Percentiles rank a stretch among this genome's conserved stretches.
Conservation (phyloP, 2,888 invertebrate genomes). For the Leptogaster cylindrica region DNA sequence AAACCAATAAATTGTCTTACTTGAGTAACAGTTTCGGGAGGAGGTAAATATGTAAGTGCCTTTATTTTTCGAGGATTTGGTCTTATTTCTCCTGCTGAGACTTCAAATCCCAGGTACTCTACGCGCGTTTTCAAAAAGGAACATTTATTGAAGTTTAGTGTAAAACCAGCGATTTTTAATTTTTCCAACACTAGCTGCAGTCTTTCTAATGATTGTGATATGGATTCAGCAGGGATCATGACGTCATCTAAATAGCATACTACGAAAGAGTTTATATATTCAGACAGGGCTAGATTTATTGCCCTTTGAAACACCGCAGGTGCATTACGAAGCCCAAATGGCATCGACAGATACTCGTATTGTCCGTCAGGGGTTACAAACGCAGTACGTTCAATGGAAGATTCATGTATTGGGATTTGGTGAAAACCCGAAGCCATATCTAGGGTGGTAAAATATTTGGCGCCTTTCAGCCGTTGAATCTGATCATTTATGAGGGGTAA, state of each 20-base stretch:
- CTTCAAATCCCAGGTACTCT: conserved; percentile 50
- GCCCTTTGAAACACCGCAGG: conserved; percentile 52
- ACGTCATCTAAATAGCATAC: conserved; percentile 51
- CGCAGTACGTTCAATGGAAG: not conserved
- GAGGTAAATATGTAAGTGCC: conserved; percentile 46
- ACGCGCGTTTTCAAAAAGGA: conserved; percentile 47
- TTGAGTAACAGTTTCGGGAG: conserved; percentile 48
- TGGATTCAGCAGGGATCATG: conserved; percentile 41
- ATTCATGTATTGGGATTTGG: conserved; percentile 4
- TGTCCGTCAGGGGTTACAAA: conserved; percentile 40
- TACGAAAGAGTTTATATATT: no score
- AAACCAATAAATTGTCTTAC: conserved; percentile 52
- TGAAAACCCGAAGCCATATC: conserved; percentile 50
- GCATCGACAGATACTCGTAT: conserved; percentile 52
- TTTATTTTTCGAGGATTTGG: conserved; percentile 50
- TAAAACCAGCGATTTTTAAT: conserved; percentile 2
- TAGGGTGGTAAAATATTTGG: conserved; percentile 50
- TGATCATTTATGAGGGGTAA: not conserved
- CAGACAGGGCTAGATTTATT: conserved; percentile 45
- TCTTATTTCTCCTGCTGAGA: conserved; percentile 48
- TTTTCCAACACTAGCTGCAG: not conserved
- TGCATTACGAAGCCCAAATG: conserved; percentile 54
- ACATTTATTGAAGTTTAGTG: conserved; percentile 44
- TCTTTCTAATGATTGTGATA: not conserved
- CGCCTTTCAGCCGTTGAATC: not conserved